A percentile compares a stretch with the other conserved stretches of the same genome.
phyloP scores from a whole-genome alignment of 2,113 vertebrate genomes.

The Piprites chloris region DNA sequence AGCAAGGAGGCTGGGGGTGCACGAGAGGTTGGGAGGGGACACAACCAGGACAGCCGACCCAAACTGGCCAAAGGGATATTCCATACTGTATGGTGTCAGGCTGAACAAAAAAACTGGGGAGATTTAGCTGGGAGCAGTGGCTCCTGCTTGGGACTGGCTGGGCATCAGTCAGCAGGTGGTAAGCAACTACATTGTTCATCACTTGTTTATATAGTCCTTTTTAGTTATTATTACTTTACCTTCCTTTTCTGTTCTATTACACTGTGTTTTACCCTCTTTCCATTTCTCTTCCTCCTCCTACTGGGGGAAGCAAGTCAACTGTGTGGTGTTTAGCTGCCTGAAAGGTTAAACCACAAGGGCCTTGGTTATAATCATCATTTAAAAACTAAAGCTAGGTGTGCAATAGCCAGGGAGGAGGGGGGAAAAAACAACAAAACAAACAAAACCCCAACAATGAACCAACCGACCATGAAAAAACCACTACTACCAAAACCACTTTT shows the following conservation, averaged over 20 bases:
- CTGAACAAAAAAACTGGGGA: neutral
- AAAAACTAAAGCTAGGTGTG: neutral
- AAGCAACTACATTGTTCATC: neutral
- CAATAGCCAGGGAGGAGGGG: neutral
- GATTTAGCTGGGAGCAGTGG: neutral
- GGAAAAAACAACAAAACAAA: neutral
- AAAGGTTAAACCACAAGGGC: neutral
- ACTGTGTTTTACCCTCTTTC: neutral
- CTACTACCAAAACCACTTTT: neutral
- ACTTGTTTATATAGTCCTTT: neutral
- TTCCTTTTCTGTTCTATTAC: neutral
- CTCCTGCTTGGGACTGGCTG: neutral
- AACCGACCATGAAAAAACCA: neutral
- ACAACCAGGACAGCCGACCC: neutral
- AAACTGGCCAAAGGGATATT: neutral
- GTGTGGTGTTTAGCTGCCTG: neutral
- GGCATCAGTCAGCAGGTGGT: neutral
- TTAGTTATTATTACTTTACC: neutral
- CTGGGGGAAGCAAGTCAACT: neutral
- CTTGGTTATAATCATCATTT: neutral
- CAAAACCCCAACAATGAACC: neutral
- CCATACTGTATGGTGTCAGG: neutral
- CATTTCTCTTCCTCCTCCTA: neutral
- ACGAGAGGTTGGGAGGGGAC: neutral
- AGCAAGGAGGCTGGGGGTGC: neutral